Evolutionary conservation across 2,888 invertebrate genomes (phyloP).

Genomic region (Mythimna lalbum): DNA sequence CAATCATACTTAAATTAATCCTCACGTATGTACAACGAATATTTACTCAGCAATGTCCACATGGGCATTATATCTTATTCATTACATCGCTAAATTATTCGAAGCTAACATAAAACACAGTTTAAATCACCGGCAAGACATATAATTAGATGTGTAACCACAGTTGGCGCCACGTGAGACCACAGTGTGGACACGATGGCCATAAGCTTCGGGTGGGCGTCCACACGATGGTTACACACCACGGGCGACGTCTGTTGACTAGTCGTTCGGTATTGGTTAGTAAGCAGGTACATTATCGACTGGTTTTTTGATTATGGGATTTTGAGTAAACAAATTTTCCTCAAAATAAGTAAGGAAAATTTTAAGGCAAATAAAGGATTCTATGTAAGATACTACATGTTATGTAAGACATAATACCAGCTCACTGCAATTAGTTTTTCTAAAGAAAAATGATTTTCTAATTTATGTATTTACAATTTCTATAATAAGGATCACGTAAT

Average conservation of each 20-base stretch:
- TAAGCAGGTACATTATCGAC: background rate
- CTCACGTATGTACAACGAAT: background rate
- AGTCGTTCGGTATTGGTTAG: background rate
- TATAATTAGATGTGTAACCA: slow-evolving; percentile 43
- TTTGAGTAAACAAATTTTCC: too few species aligned
- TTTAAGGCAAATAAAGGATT: too few species aligned
- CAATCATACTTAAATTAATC: background rate
- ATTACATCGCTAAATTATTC: slow-evolving; percentile 17
- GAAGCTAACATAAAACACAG: background rate
- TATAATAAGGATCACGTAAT: too few species aligned
- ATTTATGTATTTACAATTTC: too few species aligned
- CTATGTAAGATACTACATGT: too few species aligned
- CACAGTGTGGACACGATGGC: slow-evolving; percentile 31
- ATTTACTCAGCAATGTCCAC: background rate
- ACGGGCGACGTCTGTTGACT: background rate
- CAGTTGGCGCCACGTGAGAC: slow-evolving; percentile 28
- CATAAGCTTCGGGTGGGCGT: slow-evolving; percentile 36
- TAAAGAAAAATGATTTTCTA: too few species aligned
- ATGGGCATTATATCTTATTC: slow-evolving; percentile 8
- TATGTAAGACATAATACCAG: too few species aligned
- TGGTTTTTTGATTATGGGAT: too few species aligned
- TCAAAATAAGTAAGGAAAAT: too few species aligned
- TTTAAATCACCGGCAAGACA: slow-evolving; percentile 14
- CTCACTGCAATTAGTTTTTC: too few species aligned
- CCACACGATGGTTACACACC: slow-evolving; percentile 11